Conservation (phyloP, 2,113 vertebrate genomes). For the Diphyllodes magnificus region DNA sequence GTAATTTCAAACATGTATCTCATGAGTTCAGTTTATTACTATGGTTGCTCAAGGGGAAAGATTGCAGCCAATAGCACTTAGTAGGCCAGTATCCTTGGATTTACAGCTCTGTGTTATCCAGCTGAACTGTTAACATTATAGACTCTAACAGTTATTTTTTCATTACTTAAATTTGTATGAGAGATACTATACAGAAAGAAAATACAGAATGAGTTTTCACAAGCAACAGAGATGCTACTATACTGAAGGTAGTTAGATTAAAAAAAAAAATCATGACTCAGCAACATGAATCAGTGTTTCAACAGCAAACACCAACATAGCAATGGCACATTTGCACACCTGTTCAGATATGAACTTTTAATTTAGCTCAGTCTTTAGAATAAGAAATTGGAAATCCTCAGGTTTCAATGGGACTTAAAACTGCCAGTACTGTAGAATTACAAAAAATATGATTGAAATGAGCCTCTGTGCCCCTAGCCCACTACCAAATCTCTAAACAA, state of each 20-base stretch:
- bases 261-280: neutral
- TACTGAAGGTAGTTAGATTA: neutral
- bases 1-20: neutral
- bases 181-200: neutral
- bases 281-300: neutral
- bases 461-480: neutral
- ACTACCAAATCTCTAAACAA: neutral
- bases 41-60: neutral
- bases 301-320: neutral
- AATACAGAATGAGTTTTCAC: neutral
- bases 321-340: neutral
- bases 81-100: neutral
- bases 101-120: neutral
- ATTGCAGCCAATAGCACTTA: neutral
- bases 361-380: neutral
- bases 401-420: neutral
- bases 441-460: neutral
- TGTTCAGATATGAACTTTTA: neutral
- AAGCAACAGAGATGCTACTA: neutral
- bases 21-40: neutral
- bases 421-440: neutral
- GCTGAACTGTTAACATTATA: neutral
- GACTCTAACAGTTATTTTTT: neutral
- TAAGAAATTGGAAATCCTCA: neutral
- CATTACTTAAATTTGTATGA: neutral